Conservation (phyloP, 2,888 invertebrate species). For the Bellardia pandia region DNA sequence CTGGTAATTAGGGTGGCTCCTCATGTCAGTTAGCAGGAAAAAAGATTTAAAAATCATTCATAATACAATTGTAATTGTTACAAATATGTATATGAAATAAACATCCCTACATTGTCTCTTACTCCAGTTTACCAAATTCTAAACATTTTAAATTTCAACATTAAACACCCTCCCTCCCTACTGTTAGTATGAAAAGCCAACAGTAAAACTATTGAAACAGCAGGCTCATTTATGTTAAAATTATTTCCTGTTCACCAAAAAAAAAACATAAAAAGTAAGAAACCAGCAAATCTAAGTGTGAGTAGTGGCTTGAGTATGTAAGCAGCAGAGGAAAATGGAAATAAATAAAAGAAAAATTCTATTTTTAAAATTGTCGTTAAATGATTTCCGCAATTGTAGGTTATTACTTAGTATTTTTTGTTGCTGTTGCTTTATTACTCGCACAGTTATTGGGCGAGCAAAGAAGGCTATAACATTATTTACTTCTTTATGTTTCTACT, state of each 20-base stretch:
- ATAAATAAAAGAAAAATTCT: slow-evolving; percentile 29
- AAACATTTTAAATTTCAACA: no score
- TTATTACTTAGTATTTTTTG: slow-evolving; percentile 53
- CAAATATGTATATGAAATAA: no score
- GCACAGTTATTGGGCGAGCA: background rate
- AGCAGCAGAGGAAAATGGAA: slow-evolving; percentile 9
- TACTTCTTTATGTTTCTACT: background rate
- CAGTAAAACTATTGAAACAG: slow-evolving; percentile 53
- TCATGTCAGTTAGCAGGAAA: no score
- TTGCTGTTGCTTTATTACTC: slow-evolving; percentile 25
- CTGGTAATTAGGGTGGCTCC: no score
- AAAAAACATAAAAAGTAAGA: slow-evolving; percentile 1
- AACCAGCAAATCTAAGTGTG: slow-evolving; percentile 13
- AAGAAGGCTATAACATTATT: slow-evolving; percentile 31
- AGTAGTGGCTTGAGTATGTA: background rate
- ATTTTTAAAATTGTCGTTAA: slow-evolving; percentile 69
- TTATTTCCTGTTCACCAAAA: slow-evolving; percentile 39
- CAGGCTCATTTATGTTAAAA: slow-evolving; percentile 67
- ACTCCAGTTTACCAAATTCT: no score
- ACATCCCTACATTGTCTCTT: no score
- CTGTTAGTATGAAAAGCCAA: background rate
- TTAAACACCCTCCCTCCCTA: no score
- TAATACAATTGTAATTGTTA: no score
- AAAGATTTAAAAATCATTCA: no score
- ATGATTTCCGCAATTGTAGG: slow-evolving; percentile 69